These are phyloP conservation scores for Pachyramphus minor DNA, from an alignment of 2,113 vertebrate species.

Conservation along the genomic window DNA sequence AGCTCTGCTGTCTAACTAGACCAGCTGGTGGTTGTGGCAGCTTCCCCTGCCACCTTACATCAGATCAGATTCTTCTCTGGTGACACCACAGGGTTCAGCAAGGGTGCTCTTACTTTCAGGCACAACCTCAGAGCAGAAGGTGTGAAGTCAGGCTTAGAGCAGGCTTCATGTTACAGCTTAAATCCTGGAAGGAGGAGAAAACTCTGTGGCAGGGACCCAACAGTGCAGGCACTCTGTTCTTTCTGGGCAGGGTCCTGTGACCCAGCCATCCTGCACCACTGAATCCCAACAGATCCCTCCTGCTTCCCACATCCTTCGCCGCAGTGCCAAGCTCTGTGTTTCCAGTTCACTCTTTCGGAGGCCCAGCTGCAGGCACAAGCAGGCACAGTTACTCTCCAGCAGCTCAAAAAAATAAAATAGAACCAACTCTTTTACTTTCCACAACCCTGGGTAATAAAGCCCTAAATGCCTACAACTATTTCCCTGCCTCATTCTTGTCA, in stretches of 20 bases:
- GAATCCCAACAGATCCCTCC: background rate
- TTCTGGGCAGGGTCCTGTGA: background rate
- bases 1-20: background rate
- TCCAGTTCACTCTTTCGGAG: background rate
- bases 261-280: background rate
- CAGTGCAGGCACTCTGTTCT: background rate
- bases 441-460: background rate
- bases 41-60: background rate
- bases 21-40: background rate
- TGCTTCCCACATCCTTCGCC: background rate
- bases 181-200: background rate
- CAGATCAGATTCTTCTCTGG: background rate
- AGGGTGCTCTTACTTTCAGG: background rate
- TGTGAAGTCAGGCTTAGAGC: background rate
- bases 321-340: background rate
- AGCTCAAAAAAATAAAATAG: background rate
- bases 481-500: background rate
- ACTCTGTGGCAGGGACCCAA: background rate
- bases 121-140: background rate
- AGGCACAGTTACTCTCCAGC: background rate
- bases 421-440: background rate
- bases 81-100: conserved; percentile 21
- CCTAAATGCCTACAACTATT: background rate
- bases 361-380: background rate
- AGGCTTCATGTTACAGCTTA: background rate